Conservation (phyloP, 2,797 vertebrate genomes). For the Pipistrellus kuhlii region DNA sequence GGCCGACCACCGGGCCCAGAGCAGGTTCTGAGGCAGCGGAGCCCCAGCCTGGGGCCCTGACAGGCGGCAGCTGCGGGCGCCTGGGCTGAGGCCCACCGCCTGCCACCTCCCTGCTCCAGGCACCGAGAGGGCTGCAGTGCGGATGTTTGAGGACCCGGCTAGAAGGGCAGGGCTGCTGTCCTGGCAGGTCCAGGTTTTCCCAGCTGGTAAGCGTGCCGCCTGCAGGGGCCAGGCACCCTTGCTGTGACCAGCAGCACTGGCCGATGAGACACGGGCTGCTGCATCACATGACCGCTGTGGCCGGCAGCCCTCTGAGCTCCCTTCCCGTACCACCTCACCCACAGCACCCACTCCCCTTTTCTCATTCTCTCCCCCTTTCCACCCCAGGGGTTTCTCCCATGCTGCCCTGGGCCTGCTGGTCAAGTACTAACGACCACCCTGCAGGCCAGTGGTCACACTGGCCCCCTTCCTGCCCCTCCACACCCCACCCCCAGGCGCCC, state of each 20-base stretch:
- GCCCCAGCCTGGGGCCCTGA: too few species aligned
- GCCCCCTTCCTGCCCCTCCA: background rate
- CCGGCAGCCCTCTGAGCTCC: background rate
- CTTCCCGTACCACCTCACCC: background rate
- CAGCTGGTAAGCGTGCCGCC: too few species aligned
- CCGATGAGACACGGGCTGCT: rapidly evolving
- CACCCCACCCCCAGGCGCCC: background rate
- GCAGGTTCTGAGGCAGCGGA: too few species aligned
- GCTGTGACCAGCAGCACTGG: background rate
- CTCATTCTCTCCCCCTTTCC: background rate
- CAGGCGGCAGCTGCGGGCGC: too few species aligned
- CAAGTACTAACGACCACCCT: rapidly evolving
- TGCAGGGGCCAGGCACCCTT: background rate
- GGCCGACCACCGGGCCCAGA: too few species aligned
- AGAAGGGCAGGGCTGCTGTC: background rate
- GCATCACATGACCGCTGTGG: background rate
- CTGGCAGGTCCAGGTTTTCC: background rate
- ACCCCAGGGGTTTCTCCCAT: background rate
- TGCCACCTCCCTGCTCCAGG: too few species aligned
- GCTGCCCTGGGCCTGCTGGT: rapidly evolving
- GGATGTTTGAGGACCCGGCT: too few species aligned
- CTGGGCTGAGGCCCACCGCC: too few species aligned
- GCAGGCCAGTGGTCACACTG: background rate
- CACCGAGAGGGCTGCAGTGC: too few species aligned
- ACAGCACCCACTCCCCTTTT: rapidly evolving